Evolutionary conservation across 37 sponge, comb jelly and placozoan species (phyloP).

Genomic region (Oopsacas minuta): DNA sequence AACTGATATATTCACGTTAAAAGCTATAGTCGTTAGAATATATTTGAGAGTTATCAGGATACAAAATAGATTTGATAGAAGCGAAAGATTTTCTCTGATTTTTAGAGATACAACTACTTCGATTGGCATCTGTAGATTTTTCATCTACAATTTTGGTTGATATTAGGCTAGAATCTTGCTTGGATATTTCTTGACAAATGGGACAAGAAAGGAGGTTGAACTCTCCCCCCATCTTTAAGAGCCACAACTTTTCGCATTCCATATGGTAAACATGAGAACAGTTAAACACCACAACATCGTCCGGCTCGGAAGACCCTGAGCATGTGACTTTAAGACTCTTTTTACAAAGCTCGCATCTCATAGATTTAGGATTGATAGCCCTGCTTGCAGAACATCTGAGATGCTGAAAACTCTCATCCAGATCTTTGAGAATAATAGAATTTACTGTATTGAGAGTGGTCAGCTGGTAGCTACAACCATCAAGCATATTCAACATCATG

Average conservation of each 20-base stretch:
- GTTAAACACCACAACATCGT: neutral
- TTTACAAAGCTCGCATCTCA: neutral
- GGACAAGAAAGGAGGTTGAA: neutral
- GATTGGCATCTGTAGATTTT: neutral
- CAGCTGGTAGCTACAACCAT: neutral
- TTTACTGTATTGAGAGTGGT: neutral
- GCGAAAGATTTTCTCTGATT: neutral
- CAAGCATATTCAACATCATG: conserved; percentile 8
- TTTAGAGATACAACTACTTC: neutral
- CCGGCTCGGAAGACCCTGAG: neutral
- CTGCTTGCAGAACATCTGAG: neutral
- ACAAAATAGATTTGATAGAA: neutral
- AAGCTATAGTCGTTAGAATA: too few relatives aligned
- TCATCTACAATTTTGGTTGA: neutral
- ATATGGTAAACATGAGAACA: neutral
- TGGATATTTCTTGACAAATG: neutral
- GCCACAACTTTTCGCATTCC: neutral
- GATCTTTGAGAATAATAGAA: neutral
- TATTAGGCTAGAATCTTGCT: neutral
- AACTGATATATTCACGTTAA: too few relatives aligned
- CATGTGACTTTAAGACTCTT: neutral
- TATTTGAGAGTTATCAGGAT: neutral
- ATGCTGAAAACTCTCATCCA: neutral
- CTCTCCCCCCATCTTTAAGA: neutral
- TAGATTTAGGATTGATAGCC: neutral